phyloP scores from a whole-genome alignment of 2,888 invertebrate species.

The Melipona beecheii region DNA sequence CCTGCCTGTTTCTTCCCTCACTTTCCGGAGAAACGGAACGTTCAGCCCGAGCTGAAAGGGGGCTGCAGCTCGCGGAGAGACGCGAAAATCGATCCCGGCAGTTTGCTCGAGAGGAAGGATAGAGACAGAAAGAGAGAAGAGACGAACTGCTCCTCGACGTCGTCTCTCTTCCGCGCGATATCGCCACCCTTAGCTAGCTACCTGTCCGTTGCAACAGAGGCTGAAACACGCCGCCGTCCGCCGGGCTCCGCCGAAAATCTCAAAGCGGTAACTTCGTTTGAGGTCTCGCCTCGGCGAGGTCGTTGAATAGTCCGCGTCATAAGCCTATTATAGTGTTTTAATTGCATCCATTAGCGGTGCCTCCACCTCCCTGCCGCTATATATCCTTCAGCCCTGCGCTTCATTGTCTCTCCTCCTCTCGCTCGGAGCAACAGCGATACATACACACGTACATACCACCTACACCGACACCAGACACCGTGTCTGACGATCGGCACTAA shows the following conservation, averaged over 20 bases:
- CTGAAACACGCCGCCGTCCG: conserved; percentile 25
- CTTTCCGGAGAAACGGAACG: conserved; percentile 2
- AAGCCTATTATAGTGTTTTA: conserved; percentile 79
- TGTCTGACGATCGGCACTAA: no score
- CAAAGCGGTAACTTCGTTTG: conserved; percentile 75
- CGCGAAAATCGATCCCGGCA: conserved; percentile 65
- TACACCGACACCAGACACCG: neutral
- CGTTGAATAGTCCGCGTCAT: conserved; percentile 68
- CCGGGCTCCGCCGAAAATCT: conserved; percentile 67
- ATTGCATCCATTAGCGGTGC: conserved; percentile 81
- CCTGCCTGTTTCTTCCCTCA: conserved; percentile 8
- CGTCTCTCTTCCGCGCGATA: conserved; percentile 37
- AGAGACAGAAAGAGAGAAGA: conserved; percentile 26
- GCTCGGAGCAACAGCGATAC: neutral
- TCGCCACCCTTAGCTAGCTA: conserved; percentile 5
- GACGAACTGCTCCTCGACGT: conserved; percentile 36
- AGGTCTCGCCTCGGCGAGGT: conserved; percentile 57
- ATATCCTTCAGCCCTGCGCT: conserved; percentile 6
- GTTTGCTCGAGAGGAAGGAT: conserved; percentile 32
- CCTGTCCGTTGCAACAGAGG: conserved; percentile 32
- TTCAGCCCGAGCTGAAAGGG: neutral
- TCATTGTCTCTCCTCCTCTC: conserved; percentile 31
- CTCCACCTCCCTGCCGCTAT: neutral
- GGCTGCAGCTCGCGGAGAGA: conserved; percentile 50
- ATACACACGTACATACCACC: no score